These are phyloP conservation scores for Hylaeus anthracinus DNA, from an alignment of 1,140 invertebrate species.

Conservation along the genomic window DNA sequence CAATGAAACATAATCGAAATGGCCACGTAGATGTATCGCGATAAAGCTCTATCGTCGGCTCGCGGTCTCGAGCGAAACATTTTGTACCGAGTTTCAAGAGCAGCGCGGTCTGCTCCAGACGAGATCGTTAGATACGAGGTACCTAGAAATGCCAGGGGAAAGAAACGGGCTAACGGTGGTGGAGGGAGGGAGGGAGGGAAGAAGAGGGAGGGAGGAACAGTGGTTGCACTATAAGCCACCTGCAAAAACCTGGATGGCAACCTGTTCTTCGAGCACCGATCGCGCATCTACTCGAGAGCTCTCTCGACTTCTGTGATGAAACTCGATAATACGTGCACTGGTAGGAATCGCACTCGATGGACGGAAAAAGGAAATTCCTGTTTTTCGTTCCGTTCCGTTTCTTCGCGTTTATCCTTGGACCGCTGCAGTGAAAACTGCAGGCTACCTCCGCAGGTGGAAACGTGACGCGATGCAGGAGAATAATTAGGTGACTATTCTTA, in stretches of 20 bases:
- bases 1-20: conserved; percentile 33
- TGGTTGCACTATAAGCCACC: conserved; percentile 63
- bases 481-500: not conserved
- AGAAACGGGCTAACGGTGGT: conserved; percentile 14
- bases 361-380: conserved; percentile 41
- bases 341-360: conserved; percentile 35
- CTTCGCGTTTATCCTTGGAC: not conserved
- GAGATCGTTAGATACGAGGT: conserved; percentile 62
- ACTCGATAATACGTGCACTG: conserved; percentile 53
- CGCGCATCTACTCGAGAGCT: conserved; percentile 33
- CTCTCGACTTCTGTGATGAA: conserved; percentile 47
- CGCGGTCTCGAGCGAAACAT: conserved; percentile 33
- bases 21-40: conserved; percentile 24
- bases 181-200: not conserved
- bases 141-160: conserved; percentile 55
- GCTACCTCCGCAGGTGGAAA: not conserved
- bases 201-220: not conserved
- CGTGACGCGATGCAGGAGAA: not conserved
- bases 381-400: conserved; percentile 19
- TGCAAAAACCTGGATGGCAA: conserved; percentile 66
- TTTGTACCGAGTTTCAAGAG: conserved; percentile 48
- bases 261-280: conserved; percentile 59
- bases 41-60: conserved; percentile 37
- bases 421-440: not conserved
- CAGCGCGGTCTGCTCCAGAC: conserved; percentile 32